A percentile compares a stretch with the other conserved stretches of the same genome.
Conservation (phyloP, 2,888 invertebrate species). For the Ormyrus rosae region DNA sequence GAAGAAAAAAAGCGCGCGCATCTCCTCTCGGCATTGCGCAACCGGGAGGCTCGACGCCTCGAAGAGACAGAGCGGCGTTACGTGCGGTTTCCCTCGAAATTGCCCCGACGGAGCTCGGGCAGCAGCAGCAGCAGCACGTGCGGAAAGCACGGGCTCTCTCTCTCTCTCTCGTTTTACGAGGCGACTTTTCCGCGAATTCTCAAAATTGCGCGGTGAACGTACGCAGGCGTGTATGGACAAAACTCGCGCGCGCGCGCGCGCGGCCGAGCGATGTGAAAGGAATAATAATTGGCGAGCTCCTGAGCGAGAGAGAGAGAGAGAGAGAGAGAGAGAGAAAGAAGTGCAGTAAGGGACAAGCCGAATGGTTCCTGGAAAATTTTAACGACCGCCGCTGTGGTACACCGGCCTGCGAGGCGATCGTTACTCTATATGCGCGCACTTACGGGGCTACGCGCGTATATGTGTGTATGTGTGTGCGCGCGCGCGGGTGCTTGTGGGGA, state of each 20-base stretch:
- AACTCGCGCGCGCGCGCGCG: conserved; percentile 40
- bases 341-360: conserved; percentile 52
- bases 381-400: conserved; percentile 48
- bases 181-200: conserved; percentile 57
- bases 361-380: conserved; percentile 58
- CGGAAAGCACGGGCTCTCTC: conserved; percentile 29
- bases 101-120: conserved; percentile 62
- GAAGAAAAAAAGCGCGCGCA: neutral
- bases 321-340: conserved; percentile 16
- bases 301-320: conserved; percentile 10
- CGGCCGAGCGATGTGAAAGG: conserved; percentile 51
- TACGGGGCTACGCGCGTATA: neutral
- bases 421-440: conserved; percentile 40
- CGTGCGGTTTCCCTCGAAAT: conserved; percentile 70
- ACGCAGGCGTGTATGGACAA: conserved; percentile 34
- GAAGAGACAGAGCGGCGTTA: conserved; percentile 61
- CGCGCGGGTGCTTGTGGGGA: too few species aligned
- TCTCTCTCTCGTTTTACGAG: conserved; percentile 43
- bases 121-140: neutral
- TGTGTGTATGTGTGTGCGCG: too few species aligned
- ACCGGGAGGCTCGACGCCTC: too few species aligned
- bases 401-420: conserved; percentile 31
- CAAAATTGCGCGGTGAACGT: conserved; percentile 53
- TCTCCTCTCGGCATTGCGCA: neutral
- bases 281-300: conserved; percentile 56